A percentile compares a stretch with the other conserved stretches of the same genome.
Conservation (phyloP, 2,888 invertebrate genomes). For the Pyrochroa serraticornis region DNA sequence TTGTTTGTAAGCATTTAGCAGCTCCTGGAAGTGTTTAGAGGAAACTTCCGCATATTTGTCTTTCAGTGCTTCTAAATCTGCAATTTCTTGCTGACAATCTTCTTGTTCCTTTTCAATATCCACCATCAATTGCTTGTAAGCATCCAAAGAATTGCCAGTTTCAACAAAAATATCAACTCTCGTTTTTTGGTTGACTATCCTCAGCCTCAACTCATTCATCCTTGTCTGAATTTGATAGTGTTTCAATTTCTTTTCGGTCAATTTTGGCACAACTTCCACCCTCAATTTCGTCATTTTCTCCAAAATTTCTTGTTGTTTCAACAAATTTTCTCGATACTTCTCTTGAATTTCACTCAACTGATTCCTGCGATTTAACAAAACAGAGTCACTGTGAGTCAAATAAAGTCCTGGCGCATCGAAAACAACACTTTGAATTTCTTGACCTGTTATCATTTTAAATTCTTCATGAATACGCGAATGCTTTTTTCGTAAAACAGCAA, state of each 20-base stretch:
- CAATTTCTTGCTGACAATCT: conserved; percentile 51
- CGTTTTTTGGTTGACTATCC: conserved; percentile 43
- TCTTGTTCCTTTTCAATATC: conserved; percentile 54
- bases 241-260: conserved; percentile 49
- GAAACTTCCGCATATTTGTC: conserved; percentile 55
- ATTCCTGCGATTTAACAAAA: conserved; percentile 46
- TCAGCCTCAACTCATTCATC: conserved; percentile 51
- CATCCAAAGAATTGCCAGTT: conserved; percentile 53
- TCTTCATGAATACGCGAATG: conserved; percentile 42
- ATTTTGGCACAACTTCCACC: conserved; percentile 45
- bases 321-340: conserved; percentile 50
- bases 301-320: conserved; percentile 47
- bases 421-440: conserved; percentile 35
- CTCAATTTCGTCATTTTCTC: conserved; percentile 52
- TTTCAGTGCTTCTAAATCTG: conserved; percentile 50
- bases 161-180: conserved; percentile 56
- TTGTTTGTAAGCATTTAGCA: conserved; percentile 55
- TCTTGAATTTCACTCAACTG: conserved; percentile 52
- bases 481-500: conserved; percentile 42
- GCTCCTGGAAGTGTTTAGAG: conserved; percentile 57
- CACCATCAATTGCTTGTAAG: conserved; percentile 54
- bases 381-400: background rate
- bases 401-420: conserved; percentile 1
- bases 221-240: conserved; percentile 51
- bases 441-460: conserved; percentile 28